A percentile compares a stretch with the other conserved stretches of the same genome.
Evolutionary conservation across 2,797 vertebrate species (phyloP).

Genomic region (Cygnus olor): DNA sequence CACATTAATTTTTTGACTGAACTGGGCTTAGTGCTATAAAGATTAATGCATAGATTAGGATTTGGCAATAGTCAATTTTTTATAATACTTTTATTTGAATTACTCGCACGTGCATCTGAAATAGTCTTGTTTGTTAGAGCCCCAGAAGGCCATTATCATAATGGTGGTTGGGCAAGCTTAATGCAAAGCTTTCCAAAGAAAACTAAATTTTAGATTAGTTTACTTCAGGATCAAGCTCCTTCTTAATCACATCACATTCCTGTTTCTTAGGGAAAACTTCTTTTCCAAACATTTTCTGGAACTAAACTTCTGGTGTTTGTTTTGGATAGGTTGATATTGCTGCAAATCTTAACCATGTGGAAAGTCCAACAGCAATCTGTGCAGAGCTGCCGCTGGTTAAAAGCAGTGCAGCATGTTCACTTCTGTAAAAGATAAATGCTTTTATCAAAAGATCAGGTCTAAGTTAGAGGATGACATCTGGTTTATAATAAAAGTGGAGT

Average conservation of each 20-base stretch:
- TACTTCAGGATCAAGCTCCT: not conserved
- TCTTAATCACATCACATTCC: rapidly evolving
- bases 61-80: not conserved
- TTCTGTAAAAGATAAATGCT: not conserved
- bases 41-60: not conserved
- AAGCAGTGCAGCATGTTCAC: not conserved
- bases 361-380: not conserved
- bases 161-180: not conserved
- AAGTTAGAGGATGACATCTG: not conserved
- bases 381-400: not conserved
- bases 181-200: not conserved
- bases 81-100: not conserved
- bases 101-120: not conserved
- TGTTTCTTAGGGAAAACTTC: not conserved
- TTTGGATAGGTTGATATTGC: not conserved
- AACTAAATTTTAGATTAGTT: not conserved
- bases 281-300: not conserved
- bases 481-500: not conserved
- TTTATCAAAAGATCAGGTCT: not conserved
- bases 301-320: not conserved
- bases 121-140: not conserved
- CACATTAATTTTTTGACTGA: not conserved
- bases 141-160: not conserved
- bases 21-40: not conserved
- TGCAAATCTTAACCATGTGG: not conserved